Base-by-base conservation (phyloP, 37 sponge, comb jelly and placozoan species). In the Axinella damicornis region DNA sequence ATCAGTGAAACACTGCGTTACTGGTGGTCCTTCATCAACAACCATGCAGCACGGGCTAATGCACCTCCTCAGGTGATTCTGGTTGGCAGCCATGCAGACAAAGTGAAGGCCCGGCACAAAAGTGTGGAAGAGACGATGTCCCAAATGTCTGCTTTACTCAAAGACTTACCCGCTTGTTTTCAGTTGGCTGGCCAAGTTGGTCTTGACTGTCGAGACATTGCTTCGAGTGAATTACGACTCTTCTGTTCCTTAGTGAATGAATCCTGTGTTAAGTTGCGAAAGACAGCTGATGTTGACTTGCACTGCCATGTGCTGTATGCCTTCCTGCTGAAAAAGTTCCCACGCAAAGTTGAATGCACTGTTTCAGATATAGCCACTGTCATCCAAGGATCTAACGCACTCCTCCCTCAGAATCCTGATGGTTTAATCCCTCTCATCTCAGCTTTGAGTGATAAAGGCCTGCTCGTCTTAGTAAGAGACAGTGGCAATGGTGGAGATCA, bases 81-180 rank as follows among this genome's bases (percentile, higher is more conserved):
- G 22, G 67, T 74, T 75, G 84, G 84, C 12, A 74, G 65, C 25
- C 76, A 74, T 40, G 15, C 25, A 1, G 84, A 84, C n/a, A 73
- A n/a, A 40, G 24, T 52, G n/a, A 40, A 53, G 18, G 0, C n/a
- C 31, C 0, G n/a, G 2, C 52, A 21, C 13, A n/a, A 17, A 39
- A 39, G 24, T 13, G 41, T 37, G 1, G 16, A 25, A 39, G 72
- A 39, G 16, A 38, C 2, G 41, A 71, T 71, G 39, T 18, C 37
- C 1, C 21, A 73, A 28, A 76, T 30, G 27, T 33, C 32, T 59
- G 53, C 53, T 52, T 17, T 24, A 40, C 39, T 56, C 25, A 80
- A 62, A 17, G 57, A 33, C 5, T 25, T 54, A 2, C 22, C 59
- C 1, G 56, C 30, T 21, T 31, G 32, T 2, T 35, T 68, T 25